phyloP scores from a whole-genome alignment of 1,140 invertebrate genomes.

The Temnothorax longispinosus region DNA sequence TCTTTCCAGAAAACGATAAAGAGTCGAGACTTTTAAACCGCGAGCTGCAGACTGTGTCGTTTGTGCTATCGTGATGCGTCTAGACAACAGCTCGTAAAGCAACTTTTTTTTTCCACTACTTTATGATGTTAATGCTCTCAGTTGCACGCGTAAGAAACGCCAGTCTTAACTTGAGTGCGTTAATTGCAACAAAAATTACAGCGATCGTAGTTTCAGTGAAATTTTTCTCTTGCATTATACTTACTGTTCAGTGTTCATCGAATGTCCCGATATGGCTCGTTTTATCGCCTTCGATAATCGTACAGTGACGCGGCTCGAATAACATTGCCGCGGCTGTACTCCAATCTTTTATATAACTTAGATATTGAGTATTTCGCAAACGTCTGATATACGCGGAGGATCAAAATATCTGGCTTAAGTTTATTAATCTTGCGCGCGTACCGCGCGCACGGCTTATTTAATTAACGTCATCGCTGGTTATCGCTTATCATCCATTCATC shows the following conservation, averaged over 20 bases:
- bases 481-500: constrained; percentile 46
- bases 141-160: neutral
- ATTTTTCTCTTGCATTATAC: constrained; percentile 11
- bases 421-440: neutral
- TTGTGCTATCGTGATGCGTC: neutral
- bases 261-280: neutral
- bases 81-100: neutral
- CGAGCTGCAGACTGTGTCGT: neutral
- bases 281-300: neutral
- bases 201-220: neutral
- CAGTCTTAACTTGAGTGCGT: neutral
- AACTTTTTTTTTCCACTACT: constrained; percentile 15
- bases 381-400: neutral
- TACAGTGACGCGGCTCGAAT: neutral
- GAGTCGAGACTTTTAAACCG: neutral
- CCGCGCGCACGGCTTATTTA: constrained; percentile 31
- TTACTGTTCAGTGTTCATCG: neutral
- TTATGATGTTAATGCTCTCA: constrained; percentile 9
- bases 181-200: constrained; percentile 25
- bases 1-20: neutral
- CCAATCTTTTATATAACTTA: constrained; percentile 17
- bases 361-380: constrained; percentile 17
- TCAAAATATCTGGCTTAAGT: neutral
- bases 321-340: neutral
- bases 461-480: constrained; percentile 47